Evolutionary conservation across 2,888 invertebrate genomes (phyloP).

Genomic region (Hirtodrosophila histrioides): DNA sequence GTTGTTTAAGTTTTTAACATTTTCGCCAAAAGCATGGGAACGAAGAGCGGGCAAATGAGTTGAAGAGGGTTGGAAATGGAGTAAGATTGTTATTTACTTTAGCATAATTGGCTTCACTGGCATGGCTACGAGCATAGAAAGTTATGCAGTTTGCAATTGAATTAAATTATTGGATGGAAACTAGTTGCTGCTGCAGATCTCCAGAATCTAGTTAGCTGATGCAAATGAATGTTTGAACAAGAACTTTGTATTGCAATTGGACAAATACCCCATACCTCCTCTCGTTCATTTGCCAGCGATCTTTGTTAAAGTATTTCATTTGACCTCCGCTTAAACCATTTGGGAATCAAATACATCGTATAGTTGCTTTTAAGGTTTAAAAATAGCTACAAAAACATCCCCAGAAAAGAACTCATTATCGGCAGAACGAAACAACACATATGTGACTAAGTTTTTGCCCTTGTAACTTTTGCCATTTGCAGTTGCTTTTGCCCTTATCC

Average conservation of each 20-base stretch:
- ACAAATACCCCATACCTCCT: no score
- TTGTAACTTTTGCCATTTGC: slow-evolving; percentile 49
- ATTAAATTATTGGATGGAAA: slow-evolving; percentile 59
- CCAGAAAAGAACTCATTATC: slow-evolving; percentile 47
- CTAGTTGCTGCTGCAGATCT: slow-evolving; percentile 13
- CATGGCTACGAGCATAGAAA: slow-evolving; percentile 32
- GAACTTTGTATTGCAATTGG: no score
- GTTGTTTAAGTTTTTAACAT: slow-evolving; percentile 78
- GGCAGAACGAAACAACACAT: slow-evolving; percentile 26
- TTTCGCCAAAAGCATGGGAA: slow-evolving; percentile 58
- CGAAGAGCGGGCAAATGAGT: slow-evolving; percentile 13
- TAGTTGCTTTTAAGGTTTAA: neutral
- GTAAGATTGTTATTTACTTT: slow-evolving; percentile 71
- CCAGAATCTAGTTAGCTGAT: slow-evolving; percentile 7
- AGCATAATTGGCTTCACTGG: slow-evolving; percentile 65
- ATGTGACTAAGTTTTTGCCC: slow-evolving; percentile 43
- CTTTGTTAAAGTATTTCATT: no score
- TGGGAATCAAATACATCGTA: no score
- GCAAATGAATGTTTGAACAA: slow-evolving; percentile 10
- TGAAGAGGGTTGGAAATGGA: slow-evolving; percentile 18
- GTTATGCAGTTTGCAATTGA: slow-evolving; percentile 59
- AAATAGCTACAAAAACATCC: neutral
- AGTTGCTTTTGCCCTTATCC: slow-evolving; percentile 24
- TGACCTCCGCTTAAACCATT: no score
- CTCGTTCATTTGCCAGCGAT: no score